These are phyloP conservation scores for Equus przewalskii DNA, from an alignment of 2,113 vertebrate species.

Conservation along the genomic window DNA sequence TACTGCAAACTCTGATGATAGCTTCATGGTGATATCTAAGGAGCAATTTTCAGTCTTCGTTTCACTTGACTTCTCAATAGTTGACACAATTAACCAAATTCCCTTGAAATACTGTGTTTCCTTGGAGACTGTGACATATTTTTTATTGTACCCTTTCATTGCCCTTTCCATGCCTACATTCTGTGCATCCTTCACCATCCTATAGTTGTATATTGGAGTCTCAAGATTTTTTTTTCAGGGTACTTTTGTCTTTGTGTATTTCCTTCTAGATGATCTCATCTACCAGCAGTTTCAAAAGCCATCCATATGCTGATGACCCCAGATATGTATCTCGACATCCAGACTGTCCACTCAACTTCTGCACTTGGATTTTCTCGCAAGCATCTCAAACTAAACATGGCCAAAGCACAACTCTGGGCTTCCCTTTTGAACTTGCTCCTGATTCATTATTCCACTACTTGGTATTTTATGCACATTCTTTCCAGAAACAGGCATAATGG, in stretches of 20 bases:
- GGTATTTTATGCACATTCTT: background rate
- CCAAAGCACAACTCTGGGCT: background rate
- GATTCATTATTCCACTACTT: background rate
- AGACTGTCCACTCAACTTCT: background rate
- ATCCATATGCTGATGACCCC: background rate
- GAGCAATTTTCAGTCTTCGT: background rate
- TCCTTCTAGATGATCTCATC: background rate
- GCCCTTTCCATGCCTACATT: background rate
- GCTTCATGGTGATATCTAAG: background rate
- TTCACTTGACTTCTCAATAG: background rate
- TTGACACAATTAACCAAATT: background rate
- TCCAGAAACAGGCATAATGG: background rate
- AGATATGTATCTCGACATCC: background rate
- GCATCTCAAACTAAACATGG: background rate
- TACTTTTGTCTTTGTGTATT: background rate
- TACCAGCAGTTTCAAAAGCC: background rate
- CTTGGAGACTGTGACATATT: background rate
- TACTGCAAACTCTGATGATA: background rate
- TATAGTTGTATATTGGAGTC: background rate
- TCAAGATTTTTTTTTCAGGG: background rate
- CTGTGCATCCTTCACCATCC: accelerated
- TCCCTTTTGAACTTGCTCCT: background rate
- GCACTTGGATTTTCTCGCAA: background rate
- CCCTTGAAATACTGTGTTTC: background rate
- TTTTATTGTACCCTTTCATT: background rate